Evolutionary conservation across 2,797 vertebrate genomes (phyloP), one percentile per base, ranked within the genome.

Genomic region (Eurystomus glaucurus): DNA sequence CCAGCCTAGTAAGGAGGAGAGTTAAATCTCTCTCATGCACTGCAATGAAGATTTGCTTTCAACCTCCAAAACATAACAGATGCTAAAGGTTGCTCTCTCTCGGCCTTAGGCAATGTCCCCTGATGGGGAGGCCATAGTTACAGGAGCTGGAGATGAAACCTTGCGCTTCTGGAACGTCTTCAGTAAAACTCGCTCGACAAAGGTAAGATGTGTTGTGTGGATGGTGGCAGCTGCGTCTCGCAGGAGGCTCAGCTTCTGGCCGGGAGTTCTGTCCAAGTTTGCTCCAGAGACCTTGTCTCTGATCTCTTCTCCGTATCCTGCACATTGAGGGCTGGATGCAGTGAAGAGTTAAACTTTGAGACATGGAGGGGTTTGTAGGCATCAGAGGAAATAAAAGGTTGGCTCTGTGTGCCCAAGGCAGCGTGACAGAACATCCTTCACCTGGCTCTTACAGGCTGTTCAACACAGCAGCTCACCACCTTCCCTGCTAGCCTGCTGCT

Each of bases 121-220:
- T 16, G 99, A 99, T 0, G 99, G 99, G 41, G 99, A 99, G 97
- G 99, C 99, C 94, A 99, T 99, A 3, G 99, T 99, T 60, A 99
- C 99, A 0, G 99, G 99, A 48, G 99, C 99, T 11, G 99, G 99
- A 70, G 99, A 99, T 1, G 99, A 99, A 95, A 99, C 99, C 1
- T 97, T 99, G 80, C 97, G 99, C 60, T 99, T 99, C 98, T 99
- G 99, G 99, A 99, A 99, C 0, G 99, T 99, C 97, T 99, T 99
- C 93, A 99, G 99, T 97, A 99, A 99, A 98, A 99, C 99, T 61
- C 99, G 99, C 92, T 99, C 99, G 0, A 99, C 99, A 2, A 99
- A 99, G 99, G 99, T 99, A 96, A 94, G 87, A 82, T 14, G 10
- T 0, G 1, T 14, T 3, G 14, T 3, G 18, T 8, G 28, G 21